Evolutionary conservation across 1,140 invertebrate species (phyloP), one percentile per base, ranked within the genome.

Genomic region (Caerostris extrusa): DNA sequence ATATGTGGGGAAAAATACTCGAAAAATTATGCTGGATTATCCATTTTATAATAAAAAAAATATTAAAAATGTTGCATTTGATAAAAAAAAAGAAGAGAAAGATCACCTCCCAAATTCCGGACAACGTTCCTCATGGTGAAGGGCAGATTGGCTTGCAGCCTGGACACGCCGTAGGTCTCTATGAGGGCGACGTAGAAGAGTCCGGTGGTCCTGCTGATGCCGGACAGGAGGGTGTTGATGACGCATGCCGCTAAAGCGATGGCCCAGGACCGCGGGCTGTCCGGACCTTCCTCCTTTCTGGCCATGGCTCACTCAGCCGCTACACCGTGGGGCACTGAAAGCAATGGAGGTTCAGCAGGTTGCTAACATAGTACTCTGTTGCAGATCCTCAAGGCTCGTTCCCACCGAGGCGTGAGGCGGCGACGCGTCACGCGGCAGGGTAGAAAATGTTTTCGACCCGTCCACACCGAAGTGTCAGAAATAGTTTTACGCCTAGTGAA

Each of bases 111-210:
- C 17, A 93, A 50, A n/a, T 90, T 89, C 7, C 93, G 60, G n/a
- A 93, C 69, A 3, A 64, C 60, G 57, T 94, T 85, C 14, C 93
- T 85, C 7, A 94, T 60, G 17, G 89, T 91, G 17, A 94, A 94
- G 7, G 93, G 93, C 14, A 90, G 50, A 67, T 85, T 91, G 8
- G 93, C 93, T 57, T 94, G 81, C 3, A 91, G 57, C 50, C 93
- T 94, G 14, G 88, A 64, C 6, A 94, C 82, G 2, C 89, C 93
- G 34, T 91, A 94, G 3, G 82, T 87, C 0, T 88, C 82, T 10
- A 94, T 94, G 55, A 94, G 61, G 5, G 93, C 85, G 12, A 91
- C 82, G 34, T 94, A 94, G 17, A 94, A 91, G 4, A 94, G 34
- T 69, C 93, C 93, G 17, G 93, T 91, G 7, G 93, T 50, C 55